Evolutionary conservation across 2,888 invertebrate species (phyloP).

Genomic region (Microctonus brassicae): DNA sequence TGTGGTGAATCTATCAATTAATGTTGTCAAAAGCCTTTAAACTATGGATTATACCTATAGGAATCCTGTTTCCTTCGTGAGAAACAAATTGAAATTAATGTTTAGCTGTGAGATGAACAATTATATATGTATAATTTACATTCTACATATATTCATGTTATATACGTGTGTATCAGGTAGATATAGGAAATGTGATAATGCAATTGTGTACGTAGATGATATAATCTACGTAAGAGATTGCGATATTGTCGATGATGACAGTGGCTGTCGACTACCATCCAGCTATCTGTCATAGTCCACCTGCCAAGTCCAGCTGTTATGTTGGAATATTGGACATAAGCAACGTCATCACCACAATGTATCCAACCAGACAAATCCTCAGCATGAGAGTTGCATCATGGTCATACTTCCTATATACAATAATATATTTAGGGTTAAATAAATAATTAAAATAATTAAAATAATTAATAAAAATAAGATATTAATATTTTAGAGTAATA

Average conservation of each 20-base stretch:
- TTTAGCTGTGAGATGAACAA: neutral
- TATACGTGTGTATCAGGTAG: too few species aligned
- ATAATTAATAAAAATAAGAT: too few species aligned
- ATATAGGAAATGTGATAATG: too few species aligned
- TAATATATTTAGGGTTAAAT: too few species aligned
- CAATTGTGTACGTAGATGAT: too few species aligned
- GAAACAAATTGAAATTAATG: slow-evolving; percentile 42
- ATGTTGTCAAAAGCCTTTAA: slow-evolving; percentile 34
- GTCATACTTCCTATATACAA: too few species aligned
- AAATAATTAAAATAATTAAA: too few species aligned
- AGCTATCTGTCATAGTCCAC: slow-evolving; percentile 12
- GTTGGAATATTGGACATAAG: slow-evolving; percentile 9
- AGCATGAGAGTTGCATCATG: neutral
- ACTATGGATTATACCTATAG: too few species aligned
- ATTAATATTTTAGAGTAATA: too few species aligned
- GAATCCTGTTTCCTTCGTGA: slow-evolving; percentile 37
- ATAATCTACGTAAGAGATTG: neutral
- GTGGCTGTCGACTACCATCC: neutral
- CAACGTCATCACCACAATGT: neutral
- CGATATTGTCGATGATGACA: neutral
- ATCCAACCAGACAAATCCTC: neutral
- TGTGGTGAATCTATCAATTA: slow-evolving; percentile 37
- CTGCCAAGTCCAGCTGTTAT: slow-evolving; percentile 8
- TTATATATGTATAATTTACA: neutral
- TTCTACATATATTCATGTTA: slow-evolving; percentile 2